Conservation (phyloP, 2,888 invertebrate species). For the Eupithecia centaureata region DNA sequence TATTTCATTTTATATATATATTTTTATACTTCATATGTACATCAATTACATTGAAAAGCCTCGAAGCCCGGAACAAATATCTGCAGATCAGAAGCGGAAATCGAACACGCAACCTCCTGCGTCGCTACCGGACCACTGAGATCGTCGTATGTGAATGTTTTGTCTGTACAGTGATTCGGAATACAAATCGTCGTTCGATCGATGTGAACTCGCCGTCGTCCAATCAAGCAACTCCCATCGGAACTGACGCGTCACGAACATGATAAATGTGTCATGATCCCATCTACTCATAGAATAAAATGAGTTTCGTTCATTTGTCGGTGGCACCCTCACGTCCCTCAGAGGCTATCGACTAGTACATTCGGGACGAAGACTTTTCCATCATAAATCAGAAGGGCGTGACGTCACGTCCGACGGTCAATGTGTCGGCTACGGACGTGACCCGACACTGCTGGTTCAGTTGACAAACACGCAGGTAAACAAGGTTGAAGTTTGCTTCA, state of each 20-base stretch:
- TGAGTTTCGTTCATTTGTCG: constrained; percentile 67
- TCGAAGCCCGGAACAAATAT: too few species aligned
- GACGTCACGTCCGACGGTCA: constrained; percentile 70
- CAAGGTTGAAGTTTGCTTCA: background rate
- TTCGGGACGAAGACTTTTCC: constrained; percentile 67
- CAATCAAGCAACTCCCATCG: constrained; percentile 27
- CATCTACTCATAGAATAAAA: constrained; percentile 65
- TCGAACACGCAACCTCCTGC: too few species aligned
- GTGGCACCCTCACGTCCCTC: constrained; percentile 61
- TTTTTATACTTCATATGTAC: too few species aligned
- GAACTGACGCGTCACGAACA: constrained; percentile 43
- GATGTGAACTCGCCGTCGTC: constrained; percentile 15
- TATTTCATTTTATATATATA: too few species aligned
- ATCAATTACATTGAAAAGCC: too few species aligned
- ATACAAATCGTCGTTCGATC: background rate
- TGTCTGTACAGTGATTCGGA: background rate
- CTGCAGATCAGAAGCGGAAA: too few species aligned
- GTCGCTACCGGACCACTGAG: too few species aligned
- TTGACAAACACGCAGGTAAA: constrained; percentile 33
- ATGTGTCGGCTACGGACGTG: constrained; percentile 70
- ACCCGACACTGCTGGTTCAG: constrained; percentile 60
- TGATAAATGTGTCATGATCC: constrained; percentile 60
- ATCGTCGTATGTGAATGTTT: too few species aligned
- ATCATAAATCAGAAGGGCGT: constrained; percentile 77
- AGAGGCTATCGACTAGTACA: constrained; percentile 71